Conservation (phyloP, 2,113 vertebrate genomes). For the Brachyistius frenatus region DNA sequence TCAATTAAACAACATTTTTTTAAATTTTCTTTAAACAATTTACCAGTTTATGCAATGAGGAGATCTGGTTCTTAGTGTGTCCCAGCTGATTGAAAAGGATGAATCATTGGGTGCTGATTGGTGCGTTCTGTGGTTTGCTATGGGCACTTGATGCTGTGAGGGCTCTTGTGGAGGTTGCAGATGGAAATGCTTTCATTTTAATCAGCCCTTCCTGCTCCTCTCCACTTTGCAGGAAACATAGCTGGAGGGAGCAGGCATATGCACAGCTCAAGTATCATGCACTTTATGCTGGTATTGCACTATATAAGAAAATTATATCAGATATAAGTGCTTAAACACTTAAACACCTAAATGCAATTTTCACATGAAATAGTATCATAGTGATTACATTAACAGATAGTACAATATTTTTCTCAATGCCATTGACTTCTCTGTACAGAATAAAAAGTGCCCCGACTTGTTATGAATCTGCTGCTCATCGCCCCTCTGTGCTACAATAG, state of each 20-base stretch:
- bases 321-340: background rate
- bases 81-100: constrained; percentile 29
- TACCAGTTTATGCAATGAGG: background rate
- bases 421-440: background rate
- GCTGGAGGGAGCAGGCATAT: constrained; percentile 17
- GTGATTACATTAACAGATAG: no score
- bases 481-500: background rate
- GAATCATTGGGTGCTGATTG: constrained; percentile 34
- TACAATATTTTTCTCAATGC: background rate
- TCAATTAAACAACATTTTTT: background rate
- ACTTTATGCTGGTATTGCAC: constrained; percentile 16
- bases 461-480: constrained; percentile 2
- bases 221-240: constrained; percentile 26
- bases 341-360: background rate
- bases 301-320: constrained; percentile 39
- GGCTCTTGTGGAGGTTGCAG: constrained; percentile 57
- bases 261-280: constrained; percentile 25
- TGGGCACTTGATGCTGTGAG: constrained; percentile 33
- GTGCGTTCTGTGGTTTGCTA: constrained; percentile 16
- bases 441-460: background rate
- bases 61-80: constrained; percentile 9
- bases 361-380: no score
- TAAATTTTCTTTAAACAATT: background rate
- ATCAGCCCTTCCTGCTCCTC: constrained; percentile 54
- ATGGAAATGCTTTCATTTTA: constrained; percentile 64